Conservation (phyloP, 2,888 invertebrate genomes). For the Rhorus exstirpatorius region DNA sequence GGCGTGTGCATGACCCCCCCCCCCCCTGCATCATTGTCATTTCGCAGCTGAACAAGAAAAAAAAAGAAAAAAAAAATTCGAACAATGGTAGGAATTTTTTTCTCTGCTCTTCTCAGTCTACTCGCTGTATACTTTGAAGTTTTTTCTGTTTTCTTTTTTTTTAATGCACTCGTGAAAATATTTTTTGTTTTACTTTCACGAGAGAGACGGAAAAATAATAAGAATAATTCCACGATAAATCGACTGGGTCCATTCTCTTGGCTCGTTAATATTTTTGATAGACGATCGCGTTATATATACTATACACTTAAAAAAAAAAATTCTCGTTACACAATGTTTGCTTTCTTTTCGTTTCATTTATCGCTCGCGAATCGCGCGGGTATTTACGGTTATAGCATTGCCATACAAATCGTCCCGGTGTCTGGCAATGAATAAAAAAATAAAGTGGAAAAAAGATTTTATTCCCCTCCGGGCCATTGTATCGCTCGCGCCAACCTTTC, state of each 20-base stretch:
- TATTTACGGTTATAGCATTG: constrained; percentile 57
- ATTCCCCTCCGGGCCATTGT: constrained; percentile 52
- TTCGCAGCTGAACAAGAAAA: background rate
- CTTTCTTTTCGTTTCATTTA: constrained; percentile 21
- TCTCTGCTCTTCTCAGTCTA: too few species aligned
- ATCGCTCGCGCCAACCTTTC: constrained; percentile 56
- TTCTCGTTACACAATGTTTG: constrained; percentile 5
- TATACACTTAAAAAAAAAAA: too few species aligned
- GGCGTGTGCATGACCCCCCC: background rate
- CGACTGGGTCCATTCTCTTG: background rate
- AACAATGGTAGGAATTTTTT: background rate
- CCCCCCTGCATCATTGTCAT: background rate
- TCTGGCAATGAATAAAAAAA: constrained; percentile 30
- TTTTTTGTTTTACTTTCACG: too few species aligned
- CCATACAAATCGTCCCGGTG: constrained; percentile 46
- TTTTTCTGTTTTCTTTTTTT: background rate
- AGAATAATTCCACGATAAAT: too few species aligned
- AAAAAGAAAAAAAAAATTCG: background rate
- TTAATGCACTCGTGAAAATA: background rate
- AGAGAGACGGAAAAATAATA: too few species aligned
- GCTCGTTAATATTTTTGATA: background rate
- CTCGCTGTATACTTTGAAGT: too few species aligned
- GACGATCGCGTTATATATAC: constrained; percentile 6
- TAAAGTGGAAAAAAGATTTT: constrained; percentile 66
- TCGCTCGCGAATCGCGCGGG: constrained; percentile 22